Percentiles rank a stretch among this genome's conserved stretches.
These are phyloP conservation scores for Zhuqinia jingwanae DNA, from an alignment of 2,888 invertebrate species.

Conservation along the genomic window DNA sequence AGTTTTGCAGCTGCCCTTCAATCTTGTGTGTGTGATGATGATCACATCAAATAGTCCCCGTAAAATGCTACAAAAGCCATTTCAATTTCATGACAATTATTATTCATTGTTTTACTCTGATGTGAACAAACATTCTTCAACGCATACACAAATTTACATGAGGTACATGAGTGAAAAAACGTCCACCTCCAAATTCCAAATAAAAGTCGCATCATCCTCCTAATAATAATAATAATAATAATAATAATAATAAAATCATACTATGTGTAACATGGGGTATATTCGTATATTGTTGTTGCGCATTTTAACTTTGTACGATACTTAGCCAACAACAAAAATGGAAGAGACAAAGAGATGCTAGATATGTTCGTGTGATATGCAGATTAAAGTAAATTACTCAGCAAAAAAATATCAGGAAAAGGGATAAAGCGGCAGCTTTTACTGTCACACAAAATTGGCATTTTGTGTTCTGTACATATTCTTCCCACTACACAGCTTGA, in stretches of 20 bases:
- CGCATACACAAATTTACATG: too few relatives aligned
- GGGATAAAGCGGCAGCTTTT: slow-evolving; percentile 11
- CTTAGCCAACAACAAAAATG: background rate
- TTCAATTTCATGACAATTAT: slow-evolving; percentile 5
- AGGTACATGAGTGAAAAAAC: too few relatives aligned
- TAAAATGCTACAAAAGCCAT: slow-evolving; percentile 1
- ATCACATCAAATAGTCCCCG: background rate
- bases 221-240: slow-evolving; percentile 10
- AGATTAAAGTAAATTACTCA: slow-evolving; percentile 65
- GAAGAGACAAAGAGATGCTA: slow-evolving; percentile 38
- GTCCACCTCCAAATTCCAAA: slow-evolving; percentile 11
- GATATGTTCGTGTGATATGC: slow-evolving; percentile 56
- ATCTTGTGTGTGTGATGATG: too few relatives aligned
- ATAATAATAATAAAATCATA: slow-evolving; percentile 6
- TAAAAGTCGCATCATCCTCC: background rate
- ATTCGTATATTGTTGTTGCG: background rate
- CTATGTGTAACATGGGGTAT: too few relatives aligned
- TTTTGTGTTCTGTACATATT: slow-evolving; percentile 16
- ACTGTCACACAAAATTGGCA: slow-evolving; percentile 35
- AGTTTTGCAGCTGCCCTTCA: slow-evolving; percentile 41
- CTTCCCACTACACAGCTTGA: background rate
- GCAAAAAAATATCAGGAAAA: slow-evolving; percentile 53
- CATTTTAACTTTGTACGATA: background rate
- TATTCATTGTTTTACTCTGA: slow-evolving; percentile 28
- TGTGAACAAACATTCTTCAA: slow-evolving; percentile 26